Conservation (phyloP, 2,888 invertebrate species). For the Drosophila antonietae region DNA sequence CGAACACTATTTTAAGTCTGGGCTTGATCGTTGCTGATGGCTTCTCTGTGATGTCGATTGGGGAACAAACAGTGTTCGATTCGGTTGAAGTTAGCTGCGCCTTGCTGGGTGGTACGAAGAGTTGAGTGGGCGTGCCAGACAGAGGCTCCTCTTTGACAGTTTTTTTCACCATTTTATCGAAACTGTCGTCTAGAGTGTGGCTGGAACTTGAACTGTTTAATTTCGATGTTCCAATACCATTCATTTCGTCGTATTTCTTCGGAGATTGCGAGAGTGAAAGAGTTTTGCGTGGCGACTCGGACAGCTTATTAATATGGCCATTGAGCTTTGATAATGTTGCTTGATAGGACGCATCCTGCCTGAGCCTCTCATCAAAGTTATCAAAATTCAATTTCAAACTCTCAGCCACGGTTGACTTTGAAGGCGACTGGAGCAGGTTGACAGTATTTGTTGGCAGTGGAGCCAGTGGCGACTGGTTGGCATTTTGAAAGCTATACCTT, state of each 20-base stretch:
- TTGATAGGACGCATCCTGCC: conserved; percentile 72
- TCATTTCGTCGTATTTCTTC: not conserved
- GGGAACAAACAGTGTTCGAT: not conserved
- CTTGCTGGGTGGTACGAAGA: not conserved
- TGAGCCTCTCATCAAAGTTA: conserved; percentile 70
- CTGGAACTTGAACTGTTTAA: conserved; percentile 30
- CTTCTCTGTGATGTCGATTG: not conserved
- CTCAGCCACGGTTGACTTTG: not conserved
- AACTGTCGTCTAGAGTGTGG: conserved; percentile 40
- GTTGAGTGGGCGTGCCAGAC: conserved; percentile 11
- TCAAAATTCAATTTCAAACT: conserved; percentile 67
- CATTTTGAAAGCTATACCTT: conserved; percentile 65
- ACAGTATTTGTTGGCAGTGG: conserved; percentile 30
- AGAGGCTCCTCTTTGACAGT: not conserved
- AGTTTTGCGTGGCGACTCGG: conserved; percentile 39
- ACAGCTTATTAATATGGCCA: conserved; percentile 73
- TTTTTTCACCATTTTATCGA: conserved; percentile 45
- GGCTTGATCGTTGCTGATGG: conserved; percentile 32
- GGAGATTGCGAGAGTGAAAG: conserved; percentile 52
- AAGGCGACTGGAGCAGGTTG: not conserved
- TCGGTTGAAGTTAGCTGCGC: not conserved
- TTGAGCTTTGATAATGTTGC: conserved; percentile 75
- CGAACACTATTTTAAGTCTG: conserved; percentile 77
- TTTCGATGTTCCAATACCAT: not conserved
- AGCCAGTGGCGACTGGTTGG: conserved; percentile 69